phyloP scores from a whole-genome alignment of 2,113 vertebrate genomes.

The Colinus virginianus region DNA sequence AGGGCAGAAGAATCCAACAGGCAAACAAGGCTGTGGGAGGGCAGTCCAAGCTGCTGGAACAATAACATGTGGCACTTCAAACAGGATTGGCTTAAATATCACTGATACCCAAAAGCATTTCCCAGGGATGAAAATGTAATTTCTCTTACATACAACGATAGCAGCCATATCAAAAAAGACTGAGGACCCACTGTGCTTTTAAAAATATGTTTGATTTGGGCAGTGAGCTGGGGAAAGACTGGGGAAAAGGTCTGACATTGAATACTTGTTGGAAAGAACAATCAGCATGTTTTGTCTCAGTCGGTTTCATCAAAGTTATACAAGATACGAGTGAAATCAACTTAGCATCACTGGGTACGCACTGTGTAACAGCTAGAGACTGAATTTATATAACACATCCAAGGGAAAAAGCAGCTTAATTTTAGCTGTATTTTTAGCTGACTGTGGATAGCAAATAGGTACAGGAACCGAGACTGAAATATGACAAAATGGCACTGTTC shows the following conservation, averaged over 20 bases:
- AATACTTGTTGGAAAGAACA: not conserved
- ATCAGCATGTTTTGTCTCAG: not conserved
- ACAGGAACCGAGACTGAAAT: not conserved
- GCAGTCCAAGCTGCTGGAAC: not conserved
- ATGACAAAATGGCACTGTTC: not conserved
- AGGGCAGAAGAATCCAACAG: not conserved
- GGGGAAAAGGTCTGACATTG: fast-evolving
- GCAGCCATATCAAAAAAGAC: not conserved
- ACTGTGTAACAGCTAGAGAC: not conserved
- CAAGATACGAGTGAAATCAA: not conserved
- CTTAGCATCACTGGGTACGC: not conserved
- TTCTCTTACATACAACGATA: not conserved
- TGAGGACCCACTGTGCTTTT: fast-evolving
- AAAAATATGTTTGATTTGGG: not conserved
- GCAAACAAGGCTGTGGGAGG: not conserved
- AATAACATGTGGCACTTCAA: not conserved
- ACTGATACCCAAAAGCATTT: not conserved
- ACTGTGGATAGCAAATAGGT: not conserved
- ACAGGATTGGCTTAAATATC: not conserved
- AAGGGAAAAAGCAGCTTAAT: not conserved
- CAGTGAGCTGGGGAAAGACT: not conserved
- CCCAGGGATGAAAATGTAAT: not conserved
- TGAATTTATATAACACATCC: not conserved
- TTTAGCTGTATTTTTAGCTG: not conserved
- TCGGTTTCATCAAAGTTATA: not conserved